phyloP scores from a whole-genome alignment of 2,797 vertebrate genomes.

The Sebastes miniatus region DNA sequence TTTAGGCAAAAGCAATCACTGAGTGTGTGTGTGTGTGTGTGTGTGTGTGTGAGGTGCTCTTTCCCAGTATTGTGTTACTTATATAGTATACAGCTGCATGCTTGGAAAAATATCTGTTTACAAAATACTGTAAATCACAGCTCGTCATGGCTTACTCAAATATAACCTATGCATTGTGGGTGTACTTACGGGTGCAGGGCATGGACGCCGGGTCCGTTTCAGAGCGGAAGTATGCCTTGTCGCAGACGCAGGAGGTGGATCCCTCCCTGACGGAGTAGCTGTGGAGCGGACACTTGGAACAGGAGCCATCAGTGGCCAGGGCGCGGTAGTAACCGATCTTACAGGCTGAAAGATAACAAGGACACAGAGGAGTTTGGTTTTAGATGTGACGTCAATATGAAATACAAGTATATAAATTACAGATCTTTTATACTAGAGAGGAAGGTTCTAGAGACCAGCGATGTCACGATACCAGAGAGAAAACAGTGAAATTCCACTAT shows the following conservation, averaged over 20 bases:
- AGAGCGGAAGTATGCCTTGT: conserved; percentile 93
- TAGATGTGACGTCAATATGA: background rate
- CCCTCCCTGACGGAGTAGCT: conserved; percentile 95
- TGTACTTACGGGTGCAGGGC: conserved; percentile 95
- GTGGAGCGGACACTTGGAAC: conserved; percentile 94
- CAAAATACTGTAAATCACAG: background rate
- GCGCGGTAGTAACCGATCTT: conserved; percentile 96
- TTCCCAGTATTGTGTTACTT: background rate
- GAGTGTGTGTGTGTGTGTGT: conserved; percentile 1
- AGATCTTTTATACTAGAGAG: background rate
- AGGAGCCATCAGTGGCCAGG: conserved; percentile 88
- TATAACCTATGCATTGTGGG: background rate
- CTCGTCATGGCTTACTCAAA: background rate
- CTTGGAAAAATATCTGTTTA: background rate
- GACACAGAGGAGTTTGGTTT: conserved; percentile 8
- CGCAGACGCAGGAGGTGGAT: conserved; percentile 92
- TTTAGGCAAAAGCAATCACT: background rate
- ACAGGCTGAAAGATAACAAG: conserved; percentile 85
- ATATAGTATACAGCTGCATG: background rate
- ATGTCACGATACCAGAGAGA: background rate
- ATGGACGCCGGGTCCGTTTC: conserved; percentile 93
- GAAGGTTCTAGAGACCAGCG: background rate
- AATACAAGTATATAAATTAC: background rate
- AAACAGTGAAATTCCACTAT: no score
- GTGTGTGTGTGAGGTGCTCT: background rate